Evolutionary conservation across 2,888 invertebrate genomes (phyloP).

Genomic region (Drosophila atripex): DNA sequence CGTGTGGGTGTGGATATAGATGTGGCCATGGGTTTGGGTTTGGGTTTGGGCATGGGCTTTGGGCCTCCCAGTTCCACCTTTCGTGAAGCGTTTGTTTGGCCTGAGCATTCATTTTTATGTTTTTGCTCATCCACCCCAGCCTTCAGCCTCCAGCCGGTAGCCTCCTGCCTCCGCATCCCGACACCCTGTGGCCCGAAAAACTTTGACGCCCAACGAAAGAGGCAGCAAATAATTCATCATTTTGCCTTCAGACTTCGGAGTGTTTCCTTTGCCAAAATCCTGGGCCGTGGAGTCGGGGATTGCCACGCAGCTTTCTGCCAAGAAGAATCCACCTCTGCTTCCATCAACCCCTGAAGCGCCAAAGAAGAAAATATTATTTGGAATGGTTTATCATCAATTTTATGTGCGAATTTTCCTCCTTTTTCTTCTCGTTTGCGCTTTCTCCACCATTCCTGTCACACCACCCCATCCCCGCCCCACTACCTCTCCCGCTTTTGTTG

Average conservation of each 20-base stretch:
- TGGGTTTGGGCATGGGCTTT: constrained; percentile 1
- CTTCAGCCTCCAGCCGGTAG: background rate
- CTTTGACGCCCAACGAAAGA: constrained; percentile 80
- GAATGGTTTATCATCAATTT: constrained; percentile 80
- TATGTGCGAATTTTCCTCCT: constrained; percentile 72
- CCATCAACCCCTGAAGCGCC: constrained; percentile 20
- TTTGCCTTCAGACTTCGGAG: constrained; percentile 73
- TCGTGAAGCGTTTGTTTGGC: constrained; percentile 72
- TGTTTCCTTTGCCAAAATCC: constrained; percentile 69
- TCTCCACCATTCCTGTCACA: constrained; percentile 3
- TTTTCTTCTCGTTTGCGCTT: constrained; percentile 35
- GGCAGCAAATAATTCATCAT: constrained; percentile 80
- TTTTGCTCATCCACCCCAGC: constrained; percentile 63
- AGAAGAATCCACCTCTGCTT: constrained; percentile 22
- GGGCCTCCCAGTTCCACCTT: constrained; percentile 43
- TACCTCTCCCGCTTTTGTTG: constrained; percentile 5
- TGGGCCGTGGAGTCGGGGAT: constrained; percentile 34
- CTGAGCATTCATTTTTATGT: constrained; percentile 71
- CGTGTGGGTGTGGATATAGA: background rate
- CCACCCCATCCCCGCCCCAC: constrained; percentile 3
- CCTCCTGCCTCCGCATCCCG: background rate
- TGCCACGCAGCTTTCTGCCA: constrained; percentile 58
- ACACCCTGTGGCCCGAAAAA: constrained; percentile 37
- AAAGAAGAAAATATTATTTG: constrained; percentile 76
- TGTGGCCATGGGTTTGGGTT: constrained; percentile 6